A percentile compares a stretch with the other conserved stretches of the same genome.
phyloP scores from a whole-genome alignment of 2,113 vertebrate species.

The Clarias magur region DNA sequence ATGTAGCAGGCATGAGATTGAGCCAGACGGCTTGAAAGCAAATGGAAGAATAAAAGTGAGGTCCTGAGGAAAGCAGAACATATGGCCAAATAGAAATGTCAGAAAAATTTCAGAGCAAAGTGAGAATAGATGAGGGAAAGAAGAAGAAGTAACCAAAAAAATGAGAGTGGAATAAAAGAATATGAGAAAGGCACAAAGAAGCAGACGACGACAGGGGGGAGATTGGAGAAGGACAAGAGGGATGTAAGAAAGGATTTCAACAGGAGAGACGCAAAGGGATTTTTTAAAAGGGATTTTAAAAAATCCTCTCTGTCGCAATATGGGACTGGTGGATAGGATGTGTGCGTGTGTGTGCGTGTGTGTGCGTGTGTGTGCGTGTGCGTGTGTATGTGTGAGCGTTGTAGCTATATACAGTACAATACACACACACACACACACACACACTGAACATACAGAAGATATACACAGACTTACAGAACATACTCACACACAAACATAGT shows the following conservation, averaged over 20 bases:
- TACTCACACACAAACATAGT: not conserved
- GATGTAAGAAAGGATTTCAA: not conserved
- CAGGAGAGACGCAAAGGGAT: not conserved
- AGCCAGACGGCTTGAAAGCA: not conserved
- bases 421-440: not conserved
- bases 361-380: conserved; percentile 35
- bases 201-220: no score
- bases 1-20: not conserved
- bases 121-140: not conserved
- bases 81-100: conserved; percentile 1
- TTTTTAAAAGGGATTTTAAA: not conserved
- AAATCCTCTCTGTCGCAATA: not conserved
- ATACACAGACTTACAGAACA: not conserved
- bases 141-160: not conserved
- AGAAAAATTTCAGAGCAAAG: not conserved
- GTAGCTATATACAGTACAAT: not conserved
- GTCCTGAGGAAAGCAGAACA: conserved; percentile 17
- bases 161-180: not conserved
- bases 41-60: not conserved
- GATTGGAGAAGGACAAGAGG: not conserved
- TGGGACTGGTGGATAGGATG: not conserved
- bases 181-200: not conserved
- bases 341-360: conserved; percentile 28
- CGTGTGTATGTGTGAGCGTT: conserved; percentile 29
- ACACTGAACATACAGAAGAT: not conserved